These are phyloP conservation scores for Temnopleurus reevesii DNA, from an alignment of 53 echinoderm and acorn worm genomes.

Conservation along the genomic window DNA sequence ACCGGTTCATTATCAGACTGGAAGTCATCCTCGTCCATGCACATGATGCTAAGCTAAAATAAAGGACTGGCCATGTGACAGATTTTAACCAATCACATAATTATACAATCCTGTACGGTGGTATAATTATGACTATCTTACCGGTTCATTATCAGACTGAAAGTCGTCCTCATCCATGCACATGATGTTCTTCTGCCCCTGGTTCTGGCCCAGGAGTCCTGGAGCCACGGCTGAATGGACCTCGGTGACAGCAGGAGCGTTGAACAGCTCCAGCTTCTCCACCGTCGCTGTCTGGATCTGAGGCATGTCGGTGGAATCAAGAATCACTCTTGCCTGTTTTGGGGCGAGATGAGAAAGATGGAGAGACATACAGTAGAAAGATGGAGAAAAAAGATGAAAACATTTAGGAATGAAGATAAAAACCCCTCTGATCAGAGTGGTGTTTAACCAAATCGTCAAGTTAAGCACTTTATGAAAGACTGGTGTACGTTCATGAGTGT, in stretches of 20 bases:
- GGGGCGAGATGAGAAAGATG: not conserved
- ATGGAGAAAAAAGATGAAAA: not conserved
- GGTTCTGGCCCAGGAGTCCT: conserved; percentile 11
- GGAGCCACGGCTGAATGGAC: conserved; percentile 35
- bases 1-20: conserved; percentile 60
- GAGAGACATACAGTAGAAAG: not conserved
- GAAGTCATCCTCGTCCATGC: too few relatives aligned
- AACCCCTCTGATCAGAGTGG: too few relatives aligned
- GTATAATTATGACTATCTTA: conserved; percentile 44
- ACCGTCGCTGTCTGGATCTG: conserved; percentile 66
- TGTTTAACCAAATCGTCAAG: too few relatives aligned
- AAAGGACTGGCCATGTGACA: too few relatives aligned
- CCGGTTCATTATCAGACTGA: conserved; percentile 79
- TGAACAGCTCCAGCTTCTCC: conserved; percentile 50
- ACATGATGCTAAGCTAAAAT: too few relatives aligned
- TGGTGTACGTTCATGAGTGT: too few relatives aligned
- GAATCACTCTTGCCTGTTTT: conserved; percentile 1
- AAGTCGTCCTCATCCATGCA: conserved; percentile 97
- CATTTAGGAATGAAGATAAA: too few relatives aligned
- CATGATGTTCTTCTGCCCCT: conserved; percentile 68
- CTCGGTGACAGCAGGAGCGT: conserved; percentile 17
- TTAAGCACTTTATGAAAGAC: too few relatives aligned
- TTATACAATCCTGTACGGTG: not conserved
- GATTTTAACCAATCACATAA: not conserved
- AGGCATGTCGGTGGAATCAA: conserved; percentile 29